A percentile compares a stretch with the other conserved stretches of the same genome.
Conservation (phyloP, 2,113 vertebrate species). For the Erpornis zantholeuca region DNA sequence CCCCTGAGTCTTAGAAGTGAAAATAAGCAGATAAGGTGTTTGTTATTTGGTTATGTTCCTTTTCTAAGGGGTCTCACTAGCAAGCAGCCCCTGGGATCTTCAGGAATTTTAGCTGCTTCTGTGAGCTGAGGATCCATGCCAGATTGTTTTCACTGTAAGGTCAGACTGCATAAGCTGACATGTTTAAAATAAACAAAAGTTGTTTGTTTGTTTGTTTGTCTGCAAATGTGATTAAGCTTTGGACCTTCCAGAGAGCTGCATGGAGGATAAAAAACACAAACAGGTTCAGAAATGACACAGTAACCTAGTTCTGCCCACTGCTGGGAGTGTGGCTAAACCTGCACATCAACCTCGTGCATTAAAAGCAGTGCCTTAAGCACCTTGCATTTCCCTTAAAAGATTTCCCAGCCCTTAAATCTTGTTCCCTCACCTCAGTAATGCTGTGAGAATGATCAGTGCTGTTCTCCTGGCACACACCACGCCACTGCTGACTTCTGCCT, state of each 20-base stretch:
- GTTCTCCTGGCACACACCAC: accelerated
- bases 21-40: neutral
- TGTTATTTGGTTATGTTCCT: neutral
- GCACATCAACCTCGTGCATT: neutral
- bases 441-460: accelerated
- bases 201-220: neutral
- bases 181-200: neutral
- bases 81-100: neutral
- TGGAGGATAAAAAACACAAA: neutral
- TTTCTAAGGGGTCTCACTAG: neutral
- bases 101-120: neutral
- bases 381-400: neutral
- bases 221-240: neutral
- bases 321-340: no score
- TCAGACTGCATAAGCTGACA: neutral
- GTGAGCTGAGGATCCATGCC: neutral
- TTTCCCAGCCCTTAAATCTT: neutral
- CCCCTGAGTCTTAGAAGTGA: no score
- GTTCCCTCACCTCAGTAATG: neutral
- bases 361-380: neutral
- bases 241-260: neutral
- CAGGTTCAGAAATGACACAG: neutral
- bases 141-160: neutral
- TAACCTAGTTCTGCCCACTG: no score
- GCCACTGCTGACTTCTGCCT: neutral